Evolutionary conservation across 92 coral and sea anemone species (phyloP).

Genomic region (Bergia puertoricense): DNA sequence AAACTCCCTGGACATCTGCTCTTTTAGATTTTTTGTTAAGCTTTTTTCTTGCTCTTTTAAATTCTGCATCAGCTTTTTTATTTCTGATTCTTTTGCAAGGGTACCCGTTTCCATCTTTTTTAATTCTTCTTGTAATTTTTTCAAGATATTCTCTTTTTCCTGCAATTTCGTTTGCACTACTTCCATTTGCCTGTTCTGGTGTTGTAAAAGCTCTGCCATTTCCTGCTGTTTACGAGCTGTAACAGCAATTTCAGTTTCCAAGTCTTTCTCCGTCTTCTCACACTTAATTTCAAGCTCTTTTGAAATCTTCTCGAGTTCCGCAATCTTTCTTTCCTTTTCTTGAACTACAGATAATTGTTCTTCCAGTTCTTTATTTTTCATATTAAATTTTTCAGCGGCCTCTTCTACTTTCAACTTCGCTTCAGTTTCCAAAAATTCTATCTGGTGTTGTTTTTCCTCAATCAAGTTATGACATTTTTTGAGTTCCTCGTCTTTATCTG

Average conservation of each 20-base stretch:
- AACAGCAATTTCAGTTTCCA: slow-evolving; percentile 32
- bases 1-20: slow-evolving; percentile 51
- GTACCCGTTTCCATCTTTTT: slow-evolving; percentile 5
- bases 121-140: slow-evolving; percentile 44
- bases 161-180: slow-evolving; percentile 25
- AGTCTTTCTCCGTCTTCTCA: slow-evolving; percentile 27
- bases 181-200: slow-evolving; percentile 27
- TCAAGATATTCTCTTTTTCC: slow-evolving; percentile 30
- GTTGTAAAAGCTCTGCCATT: slow-evolving; percentile 42
- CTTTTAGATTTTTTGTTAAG: slow-evolving; percentile 41
- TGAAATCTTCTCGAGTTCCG: slow-evolving; percentile 40
- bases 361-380: slow-evolving; percentile 49
- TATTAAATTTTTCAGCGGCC: slow-evolving; percentile 42
- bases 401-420: slow-evolving; percentile 52
- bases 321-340: slow-evolving; percentile 51
- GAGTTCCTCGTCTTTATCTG: slow-evolving; percentile 51
- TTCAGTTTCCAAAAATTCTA: slow-evolving; percentile 50
- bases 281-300: slow-evolving; percentile 41
- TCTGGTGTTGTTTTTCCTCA: slow-evolving; percentile 55
- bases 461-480: slow-evolving; percentile 48
- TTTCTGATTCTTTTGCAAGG: neutral
- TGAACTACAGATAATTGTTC: slow-evolving; percentile 21
- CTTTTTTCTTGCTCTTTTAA: slow-evolving; percentile 42
- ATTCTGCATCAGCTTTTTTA: slow-evolving; percentile 19
- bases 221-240: slow-evolving; percentile 31